Base-by-base conservation (phyloP, 2,113 vertebrate species). In the Glareola pratincola region DNA sequence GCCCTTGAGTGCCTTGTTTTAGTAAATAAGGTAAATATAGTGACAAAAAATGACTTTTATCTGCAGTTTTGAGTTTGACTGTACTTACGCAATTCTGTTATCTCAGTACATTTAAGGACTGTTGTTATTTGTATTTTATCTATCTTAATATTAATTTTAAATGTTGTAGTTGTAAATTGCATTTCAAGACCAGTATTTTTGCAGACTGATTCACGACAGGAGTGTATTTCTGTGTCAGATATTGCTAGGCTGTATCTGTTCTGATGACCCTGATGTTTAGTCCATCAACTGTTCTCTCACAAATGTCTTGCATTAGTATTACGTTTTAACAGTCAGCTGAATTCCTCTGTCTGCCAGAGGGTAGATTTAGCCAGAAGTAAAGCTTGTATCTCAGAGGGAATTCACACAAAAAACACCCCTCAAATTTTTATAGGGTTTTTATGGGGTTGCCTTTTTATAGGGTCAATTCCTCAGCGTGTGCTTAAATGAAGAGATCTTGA, bases 401-500 rank as follows among this genome's bases (percentile, higher is more conserved):
- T 30, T 86, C 26, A 37, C 39, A 18, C 15, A 24, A 41, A 18
- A 37, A 7, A 30, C n/a, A 21, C 2, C 9, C 29, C 63, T 66
- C 2, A 39, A 22, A n/a, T n/a, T n/a, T n/a, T n/a, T n/a, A n/a
- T n/a, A n/a, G n/a, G n/a, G n/a, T n/a, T n/a, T n/a, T n/a, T n/a
- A n/a, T n/a, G n/a, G n/a, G n/a, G n/a, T n/a, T n/a, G 82, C 36
- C 53, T 72, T 80, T 89, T 85, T 63, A n/a, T 91, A 99, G 99
- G 98, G 99, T 91, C 77, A 92, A 19, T 90, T 98, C 62, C 98
- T 98, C 97, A 98, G 93, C 71, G 26, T 87, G 51, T 99, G 97
- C 95, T 24, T 99, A 82, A 99, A 99, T 3, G 99, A 99, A 81
- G 98, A 99, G 94, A 95, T 99, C 83, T 91, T 99, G 93, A 98